Evolutionary conservation across 2,113 vertebrate genomes (phyloP), one percentile per base, ranked within the genome.

Genomic region (Eidolon helvum): DNA sequence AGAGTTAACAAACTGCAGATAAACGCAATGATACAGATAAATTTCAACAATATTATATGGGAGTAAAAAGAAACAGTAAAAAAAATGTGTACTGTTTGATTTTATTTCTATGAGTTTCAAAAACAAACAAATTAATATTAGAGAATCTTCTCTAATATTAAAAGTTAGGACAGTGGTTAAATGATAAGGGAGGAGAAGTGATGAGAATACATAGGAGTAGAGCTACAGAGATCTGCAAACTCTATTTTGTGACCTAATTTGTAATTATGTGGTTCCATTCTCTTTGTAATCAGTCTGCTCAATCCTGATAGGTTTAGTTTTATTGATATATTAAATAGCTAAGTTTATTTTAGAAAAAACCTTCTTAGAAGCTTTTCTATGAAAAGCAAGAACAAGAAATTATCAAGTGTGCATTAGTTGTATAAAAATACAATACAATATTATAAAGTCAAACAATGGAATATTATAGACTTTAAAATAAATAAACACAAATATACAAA

Each of bases 181-280:
- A 12, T 8, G 24, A 35, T 40, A 4, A 43, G 16, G 5, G 21
- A 26, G 16, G 19, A 50, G 16, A 68, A 10, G 21, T 30, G 16
- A 21, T 69, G 8, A 35, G 35, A 4, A 45, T 3, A 48, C n/a
- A 10, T 0, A 40, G 22, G 21, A 26, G 16, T 35, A 5, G 9
- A 28, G 11, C 18, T 53, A 19, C 8, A 4, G 1, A 5, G 38
- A 7, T 4, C 40, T 1, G 21, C 7, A 38, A 59, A 21, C 7
- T 14, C 4, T 63, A 2, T 33, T 18, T 45, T 35, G 4, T 26
- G 16, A 65, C 45, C n/a, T 72, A 21, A 78, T 50, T 14, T 18
- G 26, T 28, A 40, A 43, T 35, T 26, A 2, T 4, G 0, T 38
- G 5, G 0, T 30, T 33, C 7, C 33, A 5, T 18, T n/a, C 12